A percentile compares a stretch with the other conserved stretches of the same genome.
These are phyloP conservation scores for Chaenogobius annularis DNA, from an alignment of 2,113 vertebrate genomes.

Conservation along the genomic window DNA sequence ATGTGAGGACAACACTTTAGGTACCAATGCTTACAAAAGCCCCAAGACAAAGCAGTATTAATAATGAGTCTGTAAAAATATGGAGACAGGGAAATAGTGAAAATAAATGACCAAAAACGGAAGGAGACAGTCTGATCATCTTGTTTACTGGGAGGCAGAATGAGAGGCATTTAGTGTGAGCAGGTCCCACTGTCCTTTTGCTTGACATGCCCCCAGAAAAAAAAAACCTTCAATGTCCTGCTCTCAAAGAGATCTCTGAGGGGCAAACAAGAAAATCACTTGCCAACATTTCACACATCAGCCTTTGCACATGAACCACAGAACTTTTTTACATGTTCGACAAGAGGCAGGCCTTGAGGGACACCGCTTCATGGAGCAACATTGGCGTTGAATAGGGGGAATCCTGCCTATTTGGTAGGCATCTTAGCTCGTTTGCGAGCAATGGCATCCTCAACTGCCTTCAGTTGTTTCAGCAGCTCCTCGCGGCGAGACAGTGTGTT, in stretches of 20 bases:
- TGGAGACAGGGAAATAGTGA: background rate
- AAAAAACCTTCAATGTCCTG: background rate
- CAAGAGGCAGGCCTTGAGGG: constrained; percentile 34
- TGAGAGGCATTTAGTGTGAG: constrained; percentile 23
- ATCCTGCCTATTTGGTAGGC: constrained; percentile 81
- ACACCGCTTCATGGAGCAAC: constrained; percentile 59
- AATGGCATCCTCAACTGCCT: constrained; percentile 97
- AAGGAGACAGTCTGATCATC: constrained; percentile 28
- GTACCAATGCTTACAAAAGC: constrained; percentile 38
- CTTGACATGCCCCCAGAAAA: constrained; percentile 14
- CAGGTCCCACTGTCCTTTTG: constrained; percentile 2
- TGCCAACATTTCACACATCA: constrained; percentile 51
- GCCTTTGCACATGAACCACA: constrained; percentile 55
- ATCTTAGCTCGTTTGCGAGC: constrained; percentile 97
- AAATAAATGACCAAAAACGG: constrained; percentile 29
- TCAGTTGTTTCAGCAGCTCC: constrained; percentile 96
- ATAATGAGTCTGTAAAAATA: background rate
- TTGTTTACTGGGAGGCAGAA: constrained; percentile 22
- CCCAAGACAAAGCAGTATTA: constrained; percentile 7
- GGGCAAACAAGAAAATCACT: constrained; percentile 48
- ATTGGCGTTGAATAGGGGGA: background rate
- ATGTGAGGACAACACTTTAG: constrained; percentile 62
- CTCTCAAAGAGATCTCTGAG: constrained; percentile 40
- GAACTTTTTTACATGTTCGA: constrained; percentile 55
- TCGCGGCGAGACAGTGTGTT: constrained; percentile 94